Conservation (phyloP, 2,113 vertebrate species). For the Labeo catla region DNA sequence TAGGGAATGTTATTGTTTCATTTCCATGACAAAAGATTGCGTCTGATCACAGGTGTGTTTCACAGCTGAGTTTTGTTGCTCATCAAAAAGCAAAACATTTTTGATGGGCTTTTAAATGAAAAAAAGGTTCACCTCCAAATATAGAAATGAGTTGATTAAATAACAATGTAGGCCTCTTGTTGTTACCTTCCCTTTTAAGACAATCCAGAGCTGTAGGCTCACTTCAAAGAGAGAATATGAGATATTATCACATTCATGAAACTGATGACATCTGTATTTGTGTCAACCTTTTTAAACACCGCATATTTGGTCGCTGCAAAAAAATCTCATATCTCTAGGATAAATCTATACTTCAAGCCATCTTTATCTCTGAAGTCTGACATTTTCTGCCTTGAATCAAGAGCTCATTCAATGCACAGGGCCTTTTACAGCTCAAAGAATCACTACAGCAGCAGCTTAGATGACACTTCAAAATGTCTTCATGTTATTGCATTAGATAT, state of each 20-base stretch:
- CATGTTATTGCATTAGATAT: neutral
- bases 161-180: slow-evolving; percentile 10
- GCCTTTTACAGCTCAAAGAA: neutral
- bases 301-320: neutral
- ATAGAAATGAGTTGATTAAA: slow-evolving; percentile 9
- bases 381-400: slow-evolving; percentile 57
- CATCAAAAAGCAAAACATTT: neutral
- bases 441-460: neutral
- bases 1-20: neutral
- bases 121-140: slow-evolving; percentile 17
- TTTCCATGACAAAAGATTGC: neutral
- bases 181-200: slow-evolving; percentile 53
- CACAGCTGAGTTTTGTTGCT: slow-evolving; percentile 12
- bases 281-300: neutral
- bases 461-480: neutral
- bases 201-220: slow-evolving; percentile 22
- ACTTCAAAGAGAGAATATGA: slow-evolving; percentile 47
- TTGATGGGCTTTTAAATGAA: neutral
- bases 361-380: slow-evolving; percentile 25
- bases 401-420: slow-evolving; percentile 33
- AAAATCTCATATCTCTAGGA: neutral
- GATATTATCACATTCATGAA: slow-evolving; percentile 54
- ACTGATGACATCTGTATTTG: slow-evolving; percentile 41
- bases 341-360: slow-evolving; percentile 28
- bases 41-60: slow-evolving; percentile 6